Percentiles rank a stretch among this genome's conserved stretches.
Evolutionary conservation across 37 sponge, comb jelly and placozoan species (phyloP).

Genomic region (Eunapius fragilis): DNA sequence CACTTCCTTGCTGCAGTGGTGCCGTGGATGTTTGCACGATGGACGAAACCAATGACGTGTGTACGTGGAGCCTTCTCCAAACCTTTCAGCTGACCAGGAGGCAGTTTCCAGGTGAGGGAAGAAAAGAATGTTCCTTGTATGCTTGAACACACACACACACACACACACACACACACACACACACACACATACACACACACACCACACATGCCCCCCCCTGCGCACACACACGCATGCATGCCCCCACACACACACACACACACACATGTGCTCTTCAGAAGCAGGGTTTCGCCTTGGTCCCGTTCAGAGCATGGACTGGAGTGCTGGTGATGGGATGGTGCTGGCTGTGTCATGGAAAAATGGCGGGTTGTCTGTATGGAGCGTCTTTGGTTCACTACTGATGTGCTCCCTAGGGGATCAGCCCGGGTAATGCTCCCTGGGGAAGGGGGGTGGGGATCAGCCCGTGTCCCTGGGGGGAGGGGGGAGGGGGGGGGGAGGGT

Average conservation of each 20-base stretch:
- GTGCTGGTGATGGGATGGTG: slow-evolving; percentile 59
- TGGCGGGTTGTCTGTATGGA: slow-evolving; percentile 79
- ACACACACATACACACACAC: too few relatives aligned
- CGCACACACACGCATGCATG: too few relatives aligned
- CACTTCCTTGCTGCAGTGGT: slow-evolving; percentile 47
- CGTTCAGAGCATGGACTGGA: slow-evolving; percentile 76
- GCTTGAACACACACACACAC: too few relatives aligned
- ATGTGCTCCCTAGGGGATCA: slow-evolving; percentile 76
- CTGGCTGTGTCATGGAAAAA: slow-evolving; percentile 81
- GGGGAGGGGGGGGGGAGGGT: too few relatives aligned
- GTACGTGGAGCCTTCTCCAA: slow-evolving; percentile 61
- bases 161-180: too few relatives aligned
- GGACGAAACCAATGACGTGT: slow-evolving; percentile 62
- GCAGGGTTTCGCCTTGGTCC: slow-evolving; percentile 53
- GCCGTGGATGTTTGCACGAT: slow-evolving; percentile 46
- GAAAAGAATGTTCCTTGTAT: too few relatives aligned
- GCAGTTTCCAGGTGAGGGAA: slow-evolving; percentile 69
- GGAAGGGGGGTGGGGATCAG: too few relatives aligned
- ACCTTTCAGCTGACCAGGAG: slow-evolving; percentile 61
- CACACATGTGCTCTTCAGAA: slow-evolving; percentile 10
- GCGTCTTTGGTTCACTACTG: slow-evolving; percentile 84
- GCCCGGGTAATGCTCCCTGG: slow-evolving; percentile 64
- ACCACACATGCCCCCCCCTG: too few relatives aligned
- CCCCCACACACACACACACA: neutral
- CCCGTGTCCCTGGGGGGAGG: too few relatives aligned